A percentile compares a stretch with the other conserved stretches of the same genome.
phyloP scores from a whole-genome alignment of 2,797 vertebrate species.

The Sibirionetta formosa region DNA sequence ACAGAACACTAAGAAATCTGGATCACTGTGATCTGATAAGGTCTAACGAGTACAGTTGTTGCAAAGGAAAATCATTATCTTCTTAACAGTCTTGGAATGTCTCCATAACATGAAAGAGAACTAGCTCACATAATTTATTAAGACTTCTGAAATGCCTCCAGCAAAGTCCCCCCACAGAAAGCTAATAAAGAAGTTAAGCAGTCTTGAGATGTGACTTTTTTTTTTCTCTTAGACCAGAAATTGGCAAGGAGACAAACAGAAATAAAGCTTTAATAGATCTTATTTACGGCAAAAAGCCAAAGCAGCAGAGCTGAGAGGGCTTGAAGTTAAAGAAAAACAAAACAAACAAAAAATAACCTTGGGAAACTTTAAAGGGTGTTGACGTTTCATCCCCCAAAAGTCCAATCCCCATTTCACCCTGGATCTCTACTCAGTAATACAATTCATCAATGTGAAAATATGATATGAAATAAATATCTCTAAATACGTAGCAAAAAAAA shows the following conservation, averaged over 20 bases:
- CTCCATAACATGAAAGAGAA: background rate
- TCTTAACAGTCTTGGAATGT: background rate
- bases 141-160: background rate
- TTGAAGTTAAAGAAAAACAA: background rate
- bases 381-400: background rate
- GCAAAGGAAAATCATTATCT: background rate
- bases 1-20: background rate
- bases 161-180: background rate
- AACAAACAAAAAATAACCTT: rapidly evolving
- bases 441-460: background rate
- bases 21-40: background rate
- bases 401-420: rapidly evolving
- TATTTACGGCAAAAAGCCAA: background rate
- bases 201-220: background rate
- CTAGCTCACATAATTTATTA: background rate
- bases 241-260: background rate
- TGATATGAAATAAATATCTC: background rate
- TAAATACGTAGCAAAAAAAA: background rate
- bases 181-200: background rate
- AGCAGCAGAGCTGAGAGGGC: background rate
- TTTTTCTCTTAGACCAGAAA: background rate
- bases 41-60: background rate
- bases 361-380: background rate
- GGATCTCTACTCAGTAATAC: rapidly evolving
- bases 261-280: background rate